Conservation (phyloP, 2,888 invertebrate genomes). For the Cephus sareptanus region DNA sequence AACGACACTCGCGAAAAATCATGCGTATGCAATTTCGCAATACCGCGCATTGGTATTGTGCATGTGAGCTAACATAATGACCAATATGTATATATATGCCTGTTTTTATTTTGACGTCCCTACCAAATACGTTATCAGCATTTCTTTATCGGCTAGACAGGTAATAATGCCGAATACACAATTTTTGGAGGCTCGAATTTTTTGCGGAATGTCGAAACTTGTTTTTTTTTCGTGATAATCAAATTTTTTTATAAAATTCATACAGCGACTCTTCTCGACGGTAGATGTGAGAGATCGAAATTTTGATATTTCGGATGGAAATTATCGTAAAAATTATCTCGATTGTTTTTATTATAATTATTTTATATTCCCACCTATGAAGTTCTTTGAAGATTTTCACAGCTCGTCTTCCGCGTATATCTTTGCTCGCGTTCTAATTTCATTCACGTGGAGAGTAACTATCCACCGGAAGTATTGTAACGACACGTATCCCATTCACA, state of each 20-base stretch:
- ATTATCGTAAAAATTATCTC: not conserved
- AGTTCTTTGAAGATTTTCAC: not conserved
- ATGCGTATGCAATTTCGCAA: not conserved
- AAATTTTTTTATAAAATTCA: not conserved
- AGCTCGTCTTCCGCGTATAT: slow-evolving; percentile 21
- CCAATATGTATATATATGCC: not conserved
- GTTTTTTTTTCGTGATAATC: not conserved
- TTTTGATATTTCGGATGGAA: not conserved
- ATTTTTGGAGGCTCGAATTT: not conserved
- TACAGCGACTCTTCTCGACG: not conserved
- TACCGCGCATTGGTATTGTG: not conserved
- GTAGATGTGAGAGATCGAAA: not conserved
- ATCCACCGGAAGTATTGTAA: slow-evolving; percentile 64
- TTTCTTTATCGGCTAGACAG: not conserved
- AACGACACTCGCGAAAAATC: not conserved
- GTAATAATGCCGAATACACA: not conserved
- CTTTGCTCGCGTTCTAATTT: slow-evolving; percentile 34
- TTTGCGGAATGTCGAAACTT: not conserved
- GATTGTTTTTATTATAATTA: not conserved
- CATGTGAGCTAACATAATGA: not conserved
- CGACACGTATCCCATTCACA: slow-evolving; percentile 59
- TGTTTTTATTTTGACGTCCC: slow-evolving; percentile 5
- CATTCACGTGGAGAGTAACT: slow-evolving; percentile 30
- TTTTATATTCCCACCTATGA: not conserved
- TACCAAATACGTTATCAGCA: not conserved